These are phyloP conservation scores for Malurus alboscapulatus DNA, from an alignment of 2,113 vertebrate species.

Conservation along the genomic window DNA sequence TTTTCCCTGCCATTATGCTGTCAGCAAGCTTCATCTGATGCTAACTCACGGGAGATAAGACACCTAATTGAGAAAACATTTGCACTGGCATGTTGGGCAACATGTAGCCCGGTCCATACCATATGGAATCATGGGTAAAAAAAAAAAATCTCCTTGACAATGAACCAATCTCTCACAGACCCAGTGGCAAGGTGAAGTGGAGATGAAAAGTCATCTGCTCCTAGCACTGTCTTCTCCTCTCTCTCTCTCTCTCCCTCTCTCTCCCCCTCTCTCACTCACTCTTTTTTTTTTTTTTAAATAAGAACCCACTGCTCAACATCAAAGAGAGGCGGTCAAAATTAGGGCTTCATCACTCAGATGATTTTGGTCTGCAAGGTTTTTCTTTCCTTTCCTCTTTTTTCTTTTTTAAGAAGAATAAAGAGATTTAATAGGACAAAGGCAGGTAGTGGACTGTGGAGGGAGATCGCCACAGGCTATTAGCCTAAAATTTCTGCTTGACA, in stretches of 20 bases:
- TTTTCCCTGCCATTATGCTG: conserved; percentile 98
- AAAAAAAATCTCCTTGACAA: conserved; percentile 91
- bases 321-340: conserved; percentile 89
- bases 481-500: conserved; percentile 94
- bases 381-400: conserved; percentile 65
- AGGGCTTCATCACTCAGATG: conserved; percentile 86
- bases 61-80: conserved; percentile 98
- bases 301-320: conserved; percentile 89
- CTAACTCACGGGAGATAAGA: conserved; percentile 96
- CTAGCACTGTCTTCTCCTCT: conserved; percentile 79
- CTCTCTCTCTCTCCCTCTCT: conserved; percentile 68
- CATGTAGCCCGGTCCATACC: conserved; percentile 95
- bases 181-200: conserved; percentile 98
- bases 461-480: conserved; percentile 92
- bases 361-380: conserved; percentile 83
- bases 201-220: conserved; percentile 90
- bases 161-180: conserved; percentile 98
- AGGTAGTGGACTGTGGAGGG: conserved; percentile 90
- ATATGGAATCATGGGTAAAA: conserved; percentile 99
- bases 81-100: conserved; percentile 98
- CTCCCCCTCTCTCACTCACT: conserved; percentile 44
- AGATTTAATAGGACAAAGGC: conserved; percentile 93
- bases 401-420: conserved; percentile 83
- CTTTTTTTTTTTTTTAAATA: conserved; percentile 70
- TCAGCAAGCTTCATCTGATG: conserved; percentile 99